Base-by-base conservation (phyloP, 2,888 invertebrate genomes). In the Syritta pipiens region DNA sequence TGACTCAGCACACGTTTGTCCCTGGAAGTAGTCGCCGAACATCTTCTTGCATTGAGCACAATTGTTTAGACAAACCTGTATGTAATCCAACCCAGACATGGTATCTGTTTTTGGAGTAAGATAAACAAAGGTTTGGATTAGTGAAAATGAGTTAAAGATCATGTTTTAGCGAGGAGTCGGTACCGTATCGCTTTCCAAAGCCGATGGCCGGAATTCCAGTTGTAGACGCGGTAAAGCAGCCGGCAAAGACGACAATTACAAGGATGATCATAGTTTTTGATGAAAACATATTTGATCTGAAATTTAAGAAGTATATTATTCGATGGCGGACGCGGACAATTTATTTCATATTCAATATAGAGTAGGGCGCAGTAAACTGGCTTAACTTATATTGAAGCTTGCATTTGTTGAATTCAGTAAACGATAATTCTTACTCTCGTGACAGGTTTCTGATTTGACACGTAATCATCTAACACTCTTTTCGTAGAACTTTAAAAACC, bases 1-100 rank as follows among this genome's bases (percentile, higher is more conserved):
- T 82, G 94, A 92, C 84, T 96, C 94, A 0, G 95, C 96, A 87
- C 96, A 96, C 0, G 94, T 91, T 49, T 95, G 93, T 0, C 96
- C 96, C 85, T 96, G 94, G 89, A 96, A 96, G 90, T 94, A 96
- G 0, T 92, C 92, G 0, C 95, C 96, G 82, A 94, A 93, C 93
- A 96, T 95, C 88, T 94, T 95, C 89, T 95, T 95, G 89, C 96
- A 96, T 85, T 95, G 96, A 0, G 95, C 96, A 86, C 96, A 96
- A 89, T 96, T 96, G 83, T 95, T 92, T 72, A 95, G 93, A 89
- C 95, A 95, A 55, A 94, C 91, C 82, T 94, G 94, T 84, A 92
- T 87, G 0, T 89, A 88, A 81, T 92, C 92, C 86, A 91, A 91
- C 81, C 90, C 90, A 67, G 89, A 88, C 71, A 83, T 81, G n/a